Evolutionary conservation across 2,888 invertebrate species (phyloP).

Genomic region (Pterostichus niger): DNA sequence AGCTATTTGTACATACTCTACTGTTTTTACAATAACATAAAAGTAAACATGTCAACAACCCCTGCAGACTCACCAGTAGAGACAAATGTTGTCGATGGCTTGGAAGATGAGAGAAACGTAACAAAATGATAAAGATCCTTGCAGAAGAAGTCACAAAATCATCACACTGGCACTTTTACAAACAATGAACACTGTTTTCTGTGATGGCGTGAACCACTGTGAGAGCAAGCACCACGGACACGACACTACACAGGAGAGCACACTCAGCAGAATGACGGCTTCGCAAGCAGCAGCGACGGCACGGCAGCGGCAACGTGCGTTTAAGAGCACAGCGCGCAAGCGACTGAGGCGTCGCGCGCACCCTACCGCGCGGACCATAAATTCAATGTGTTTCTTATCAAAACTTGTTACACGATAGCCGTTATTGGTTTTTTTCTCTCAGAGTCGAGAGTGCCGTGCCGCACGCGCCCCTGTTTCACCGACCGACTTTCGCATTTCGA

Average conservation of each 20-base stretch:
- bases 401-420: constrained; percentile 67
- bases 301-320: constrained; percentile 31
- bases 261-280: constrained; percentile 21
- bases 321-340: constrained; percentile 6
- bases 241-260: not conserved
- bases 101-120: no score
- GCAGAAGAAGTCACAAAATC: not conserved
- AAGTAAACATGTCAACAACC: not conserved
- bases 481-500: constrained; percentile 12
- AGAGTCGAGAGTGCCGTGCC: not conserved
- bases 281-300: no score
- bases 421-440: constrained; percentile 50
- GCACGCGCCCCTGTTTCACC: constrained; percentile 17
- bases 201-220: not conserved
- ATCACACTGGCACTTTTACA: not conserved
- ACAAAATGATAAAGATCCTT: no score
- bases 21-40: no score
- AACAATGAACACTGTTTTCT: not conserved
- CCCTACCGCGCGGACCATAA: constrained; percentile 60
- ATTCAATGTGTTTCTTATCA: constrained; percentile 67
- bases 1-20: no score
- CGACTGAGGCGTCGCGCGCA: constrained; percentile 58
- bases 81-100: not conserved
- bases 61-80: not conserved
- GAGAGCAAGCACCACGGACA: constrained; percentile 4